Percentiles rank a stretch among this genome's conserved stretches.
Conservation (phyloP, 1,140 invertebrate genomes). For the Magallana gigas region DNA sequence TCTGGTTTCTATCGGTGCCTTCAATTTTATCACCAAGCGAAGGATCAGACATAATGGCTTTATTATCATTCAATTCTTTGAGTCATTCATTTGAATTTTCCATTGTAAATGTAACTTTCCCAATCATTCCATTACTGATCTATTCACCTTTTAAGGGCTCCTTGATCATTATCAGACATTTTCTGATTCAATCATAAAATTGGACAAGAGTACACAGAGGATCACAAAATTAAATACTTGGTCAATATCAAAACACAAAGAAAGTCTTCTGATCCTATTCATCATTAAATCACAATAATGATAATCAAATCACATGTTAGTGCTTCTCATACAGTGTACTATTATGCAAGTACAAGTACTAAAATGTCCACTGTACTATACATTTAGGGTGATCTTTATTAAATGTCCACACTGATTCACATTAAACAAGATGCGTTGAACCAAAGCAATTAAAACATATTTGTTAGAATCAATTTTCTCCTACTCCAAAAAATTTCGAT, state of each 20-base stretch:
- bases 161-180: neutral
- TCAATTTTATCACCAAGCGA: neutral
- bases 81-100: slow-evolving; percentile 17
- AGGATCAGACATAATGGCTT: neutral
- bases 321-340: no score
- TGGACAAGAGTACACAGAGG: neutral
- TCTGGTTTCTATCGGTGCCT: neutral
- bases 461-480: no score
- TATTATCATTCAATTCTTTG: neutral
- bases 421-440: no score
- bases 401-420: no score
- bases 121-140: neutral
- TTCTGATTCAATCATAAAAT: neutral
- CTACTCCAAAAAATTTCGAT: no score
- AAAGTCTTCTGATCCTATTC: no score
- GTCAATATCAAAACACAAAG: neutral
- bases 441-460: no score
- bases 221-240: neutral
- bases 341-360: no score
- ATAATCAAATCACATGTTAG: no score
- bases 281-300: no score
- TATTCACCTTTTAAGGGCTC: neutral
- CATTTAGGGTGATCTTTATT: no score
- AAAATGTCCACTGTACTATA: no score
- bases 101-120: slow-evolving; percentile 8